Conservation (phyloP, 2,113 vertebrate genomes). For the Rallus limicola region DNA sequence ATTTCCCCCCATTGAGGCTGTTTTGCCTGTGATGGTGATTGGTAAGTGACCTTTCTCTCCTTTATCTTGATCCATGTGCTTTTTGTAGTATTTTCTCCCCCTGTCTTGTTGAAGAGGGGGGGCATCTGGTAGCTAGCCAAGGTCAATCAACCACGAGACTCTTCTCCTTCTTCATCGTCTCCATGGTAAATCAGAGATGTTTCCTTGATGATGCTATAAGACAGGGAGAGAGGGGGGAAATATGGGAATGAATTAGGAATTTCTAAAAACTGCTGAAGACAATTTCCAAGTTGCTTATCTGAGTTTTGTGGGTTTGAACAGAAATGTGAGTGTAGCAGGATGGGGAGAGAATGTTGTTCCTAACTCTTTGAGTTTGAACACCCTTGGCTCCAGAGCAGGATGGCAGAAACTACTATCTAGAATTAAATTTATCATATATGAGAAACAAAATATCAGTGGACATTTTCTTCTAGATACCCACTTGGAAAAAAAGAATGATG, state of each 20-base stretch:
- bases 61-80: background rate
- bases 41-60: background rate
- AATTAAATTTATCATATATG: background rate
- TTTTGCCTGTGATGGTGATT: background rate
- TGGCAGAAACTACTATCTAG: background rate
- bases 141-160: background rate
- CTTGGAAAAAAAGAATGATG: background rate
- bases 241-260: background rate
- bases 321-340: background rate
- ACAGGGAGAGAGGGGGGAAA: rapidly evolving
- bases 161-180: background rate
- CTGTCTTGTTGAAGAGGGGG: background rate
- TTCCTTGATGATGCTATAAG: background rate
- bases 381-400: background rate
- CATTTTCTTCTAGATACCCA: background rate
- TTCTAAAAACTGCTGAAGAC: background rate
- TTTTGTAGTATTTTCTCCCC: background rate
- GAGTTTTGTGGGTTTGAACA: background rate
- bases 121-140: background rate
- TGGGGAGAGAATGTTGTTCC: background rate
- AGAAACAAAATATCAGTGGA: background rate
- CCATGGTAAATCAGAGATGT: background rate
- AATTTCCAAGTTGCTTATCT: background rate
- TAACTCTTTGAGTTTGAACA: background rate
- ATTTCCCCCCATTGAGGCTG: background rate